A percentile compares a stretch with the other conserved stretches of the same genome.
Conservation (phyloP, 2,797 vertebrate species). For the Danio jaintianensis region DNA sequence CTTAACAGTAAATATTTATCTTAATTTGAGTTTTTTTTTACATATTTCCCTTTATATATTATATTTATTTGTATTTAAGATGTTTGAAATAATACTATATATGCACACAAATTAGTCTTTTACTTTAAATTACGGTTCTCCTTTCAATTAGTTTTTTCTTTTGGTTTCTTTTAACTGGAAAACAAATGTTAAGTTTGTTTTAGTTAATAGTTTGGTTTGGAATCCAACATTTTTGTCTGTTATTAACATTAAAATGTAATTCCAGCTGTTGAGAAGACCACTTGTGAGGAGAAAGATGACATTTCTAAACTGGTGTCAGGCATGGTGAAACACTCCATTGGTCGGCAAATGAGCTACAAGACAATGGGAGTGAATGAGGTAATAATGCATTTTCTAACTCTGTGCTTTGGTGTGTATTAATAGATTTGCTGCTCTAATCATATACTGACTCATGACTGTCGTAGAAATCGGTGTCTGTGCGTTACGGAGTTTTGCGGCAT, state of each 20-base stretch:
- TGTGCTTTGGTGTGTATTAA: background rate
- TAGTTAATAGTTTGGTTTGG: background rate
- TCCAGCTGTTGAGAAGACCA: conserved; percentile 82
- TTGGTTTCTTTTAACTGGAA: background rate
- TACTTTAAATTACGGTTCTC: background rate
- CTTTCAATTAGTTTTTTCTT: background rate
- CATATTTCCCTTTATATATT: too few relatives aligned
- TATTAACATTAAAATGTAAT: background rate
- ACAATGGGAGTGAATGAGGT: conserved; percentile 87
- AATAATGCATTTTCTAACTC: background rate
- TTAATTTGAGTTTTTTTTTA: background rate
- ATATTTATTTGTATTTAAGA: too few relatives aligned
- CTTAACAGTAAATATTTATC: background rate
- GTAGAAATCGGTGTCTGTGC: background rate
- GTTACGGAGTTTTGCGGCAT: background rate
- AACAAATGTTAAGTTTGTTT: background rate
- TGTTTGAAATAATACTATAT: too few relatives aligned
- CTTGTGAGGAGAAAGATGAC: conserved; percentile 87
- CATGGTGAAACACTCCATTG: conserved; percentile 92
- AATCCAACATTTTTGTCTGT: background rate
- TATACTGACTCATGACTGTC: conserved; percentile 4
- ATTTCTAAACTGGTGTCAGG: conserved; percentile 93
- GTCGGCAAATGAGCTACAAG: conserved; percentile 90
- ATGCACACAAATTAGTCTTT: background rate
- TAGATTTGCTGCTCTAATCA: too few relatives aligned